phyloP scores from a whole-genome alignment of 2,797 vertebrate genomes.

The Pterois miles region DNA sequence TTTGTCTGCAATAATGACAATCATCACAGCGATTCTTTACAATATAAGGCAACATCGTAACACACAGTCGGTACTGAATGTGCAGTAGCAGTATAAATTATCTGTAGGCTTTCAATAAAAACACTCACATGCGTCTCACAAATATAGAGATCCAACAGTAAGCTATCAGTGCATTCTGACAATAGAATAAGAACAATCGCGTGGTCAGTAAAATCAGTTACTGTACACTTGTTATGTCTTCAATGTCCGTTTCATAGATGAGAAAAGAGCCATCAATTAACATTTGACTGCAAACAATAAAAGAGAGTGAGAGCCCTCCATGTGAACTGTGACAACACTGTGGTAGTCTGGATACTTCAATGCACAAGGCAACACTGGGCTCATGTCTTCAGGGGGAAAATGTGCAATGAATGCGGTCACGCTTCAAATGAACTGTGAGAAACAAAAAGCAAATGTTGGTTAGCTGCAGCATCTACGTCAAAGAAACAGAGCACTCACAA shows the following conservation, averaged over 20 bases:
- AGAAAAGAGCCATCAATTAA: slow-evolving; percentile 21
- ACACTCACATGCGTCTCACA: slow-evolving; percentile 55
- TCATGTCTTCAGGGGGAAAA: slow-evolving; percentile 23
- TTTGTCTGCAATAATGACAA: slow-evolving; percentile 54
- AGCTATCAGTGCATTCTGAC: slow-evolving; percentile 55
- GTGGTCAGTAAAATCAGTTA: slow-evolving; percentile 42
- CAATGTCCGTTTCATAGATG: slow-evolving; percentile 31
- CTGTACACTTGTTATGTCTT: slow-evolving; percentile 42
- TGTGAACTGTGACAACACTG: slow-evolving; percentile 51
- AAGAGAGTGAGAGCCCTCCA: slow-evolving; percentile 12
- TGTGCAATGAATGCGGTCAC: slow-evolving; percentile 30
- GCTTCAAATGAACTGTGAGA: slow-evolving; percentile 66
- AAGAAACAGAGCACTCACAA: not conserved
- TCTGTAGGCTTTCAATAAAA: slow-evolving; percentile 52
- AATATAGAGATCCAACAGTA: slow-evolving; percentile 57
- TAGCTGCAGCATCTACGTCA: not conserved
- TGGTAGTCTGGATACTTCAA: slow-evolving; percentile 44
- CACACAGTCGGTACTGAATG: slow-evolving; percentile 51
- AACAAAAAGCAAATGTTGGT: slow-evolving; percentile 17
- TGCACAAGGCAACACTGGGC: slow-evolving; percentile 48
- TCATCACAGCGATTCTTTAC: slow-evolving; percentile 55
- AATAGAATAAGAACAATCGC: slow-evolving; percentile 54
- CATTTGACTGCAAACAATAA: slow-evolving; percentile 36
- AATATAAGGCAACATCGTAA: slow-evolving; percentile 63
- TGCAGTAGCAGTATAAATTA: slow-evolving; percentile 64